These are phyloP conservation scores for Protomyctophum bolini DNA, from an alignment of 2,113 vertebrate species.

Conservation along the genomic window DNA sequence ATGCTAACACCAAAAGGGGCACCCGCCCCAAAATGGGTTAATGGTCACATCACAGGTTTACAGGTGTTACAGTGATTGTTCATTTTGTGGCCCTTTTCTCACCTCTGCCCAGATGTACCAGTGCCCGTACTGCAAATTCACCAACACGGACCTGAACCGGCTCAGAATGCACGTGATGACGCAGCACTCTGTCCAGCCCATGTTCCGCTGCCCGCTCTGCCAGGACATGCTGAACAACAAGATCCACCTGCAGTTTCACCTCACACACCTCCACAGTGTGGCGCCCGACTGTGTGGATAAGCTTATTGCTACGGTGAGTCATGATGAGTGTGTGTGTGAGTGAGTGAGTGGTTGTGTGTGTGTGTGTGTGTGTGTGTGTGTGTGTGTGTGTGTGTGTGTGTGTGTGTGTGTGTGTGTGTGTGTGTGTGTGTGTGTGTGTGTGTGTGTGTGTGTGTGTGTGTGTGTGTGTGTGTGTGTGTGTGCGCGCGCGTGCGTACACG, in stretches of 20 bases:
- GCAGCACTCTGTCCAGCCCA: slow-evolving; percentile 97
- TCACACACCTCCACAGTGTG: slow-evolving; percentile 98
- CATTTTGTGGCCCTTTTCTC: slow-evolving; percentile 15
- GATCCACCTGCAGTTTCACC: slow-evolving; percentile 98
- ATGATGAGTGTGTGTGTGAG: slow-evolving; percentile 23
- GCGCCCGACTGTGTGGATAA: slow-evolving; percentile 98
- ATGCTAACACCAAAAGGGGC: too few species aligned
- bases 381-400: slow-evolving; percentile 2
- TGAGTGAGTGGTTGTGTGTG: too few species aligned
- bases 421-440: background rate
- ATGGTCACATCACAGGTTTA: too few species aligned
- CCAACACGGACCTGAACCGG: slow-evolving; percentile 92
- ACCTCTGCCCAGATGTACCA: slow-evolving; percentile 87
- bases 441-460: too few species aligned
- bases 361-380: slow-evolving; percentile 7
- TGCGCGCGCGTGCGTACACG: too few species aligned
- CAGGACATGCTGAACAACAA: slow-evolving; percentile 99
- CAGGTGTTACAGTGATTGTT: too few species aligned
- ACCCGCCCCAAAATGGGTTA: too few species aligned
- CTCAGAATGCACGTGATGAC: slow-evolving; percentile 98
- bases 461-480: too few species aligned
- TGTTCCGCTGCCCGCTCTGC: slow-evolving; percentile 96
- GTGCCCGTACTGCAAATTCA: slow-evolving; percentile 99
- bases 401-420: slow-evolving; percentile 12
- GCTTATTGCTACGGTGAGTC: slow-evolving; percentile 92